phyloP scores from a whole-genome alignment of 2,888 invertebrate species.

The Patella ulyssiponensis region DNA sequence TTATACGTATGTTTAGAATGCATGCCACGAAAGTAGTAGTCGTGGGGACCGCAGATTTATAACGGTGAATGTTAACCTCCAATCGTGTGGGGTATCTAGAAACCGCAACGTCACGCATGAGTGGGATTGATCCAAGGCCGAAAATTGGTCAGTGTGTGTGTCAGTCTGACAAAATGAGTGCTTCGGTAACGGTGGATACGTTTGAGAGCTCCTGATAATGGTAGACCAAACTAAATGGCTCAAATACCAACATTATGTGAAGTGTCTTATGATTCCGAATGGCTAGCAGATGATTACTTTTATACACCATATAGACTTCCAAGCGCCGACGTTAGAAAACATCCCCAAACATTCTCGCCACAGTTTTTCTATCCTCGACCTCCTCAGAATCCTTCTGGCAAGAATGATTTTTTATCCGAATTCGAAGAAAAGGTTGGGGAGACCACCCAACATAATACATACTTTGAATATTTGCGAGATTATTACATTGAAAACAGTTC shows the following conservation, averaged over 20 bases:
- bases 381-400: slow-evolving; percentile 22
- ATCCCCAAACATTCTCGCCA: slow-evolving; percentile 2
- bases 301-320: slow-evolving; percentile 17
- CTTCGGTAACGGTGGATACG: no score
- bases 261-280: slow-evolving; percentile 54
- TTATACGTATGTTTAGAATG: no score
- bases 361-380: neutral
- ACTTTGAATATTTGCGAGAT: neutral
- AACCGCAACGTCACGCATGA: no score
- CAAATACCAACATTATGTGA: slow-evolving; percentile 50
- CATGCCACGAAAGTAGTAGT: no score
- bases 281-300: slow-evolving; percentile 24
- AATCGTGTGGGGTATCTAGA: no score
- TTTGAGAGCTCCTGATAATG: no score
- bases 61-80: no score
- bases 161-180: no score
- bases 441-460: neutral
- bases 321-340: neutral
- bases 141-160: no score
- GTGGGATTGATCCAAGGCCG: no score
- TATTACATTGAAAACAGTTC: slow-evolving; percentile 8
- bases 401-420: neutral
- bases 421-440: neutral
- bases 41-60: no score
- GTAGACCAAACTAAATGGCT: slow-evolving; percentile 24